phyloP scores from a whole-genome alignment of 2,797 vertebrate species.

The Falco biarmicus region DNA sequence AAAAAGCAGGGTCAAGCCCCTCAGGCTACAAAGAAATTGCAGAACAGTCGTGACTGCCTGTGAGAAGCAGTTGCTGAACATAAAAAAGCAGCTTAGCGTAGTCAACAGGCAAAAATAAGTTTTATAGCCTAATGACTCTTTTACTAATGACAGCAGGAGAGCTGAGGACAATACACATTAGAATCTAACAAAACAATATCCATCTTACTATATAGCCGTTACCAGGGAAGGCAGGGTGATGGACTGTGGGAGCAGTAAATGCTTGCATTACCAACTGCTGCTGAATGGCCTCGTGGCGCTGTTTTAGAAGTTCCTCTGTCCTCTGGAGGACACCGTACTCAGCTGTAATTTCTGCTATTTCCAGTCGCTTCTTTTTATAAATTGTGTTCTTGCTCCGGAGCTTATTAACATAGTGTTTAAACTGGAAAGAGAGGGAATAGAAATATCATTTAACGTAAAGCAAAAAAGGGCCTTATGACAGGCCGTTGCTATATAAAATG shows the following conservation, averaged over 20 bases:
- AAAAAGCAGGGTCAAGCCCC: constrained; percentile 26
- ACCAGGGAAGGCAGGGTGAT: not conserved
- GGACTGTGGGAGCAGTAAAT: not conserved
- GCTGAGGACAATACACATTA: constrained; percentile 59
- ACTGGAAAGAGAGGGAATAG: constrained; percentile 74
- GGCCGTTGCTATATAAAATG: not conserved
- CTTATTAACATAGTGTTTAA: constrained; percentile 93
- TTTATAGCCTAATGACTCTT: not conserved
- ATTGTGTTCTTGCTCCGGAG: constrained; percentile 89
- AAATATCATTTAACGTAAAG: not conserved
- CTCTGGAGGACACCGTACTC: constrained; percentile 92
- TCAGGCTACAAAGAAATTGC: not conserved
- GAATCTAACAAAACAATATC: constrained; percentile 68
- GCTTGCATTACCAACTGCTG: constrained; percentile 88
- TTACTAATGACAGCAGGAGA: constrained; percentile 64
- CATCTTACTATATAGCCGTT: constrained; percentile 40
- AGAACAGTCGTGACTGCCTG: not conserved
- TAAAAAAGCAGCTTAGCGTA: not conserved
- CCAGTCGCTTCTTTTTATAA: constrained; percentile 91
- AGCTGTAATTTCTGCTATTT: constrained; percentile 87
- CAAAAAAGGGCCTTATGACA: not conserved
- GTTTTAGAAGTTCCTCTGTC: constrained; percentile 90
- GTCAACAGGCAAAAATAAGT: not conserved
- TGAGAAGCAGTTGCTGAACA: not conserved
- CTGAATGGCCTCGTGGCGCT: constrained; percentile 84